Percentiles rank a stretch among this genome's conserved stretches.
Evolutionary conservation across 1,140 invertebrate genomes (phyloP).

Genomic region (Meloidogyne chitwoodi): DNA sequence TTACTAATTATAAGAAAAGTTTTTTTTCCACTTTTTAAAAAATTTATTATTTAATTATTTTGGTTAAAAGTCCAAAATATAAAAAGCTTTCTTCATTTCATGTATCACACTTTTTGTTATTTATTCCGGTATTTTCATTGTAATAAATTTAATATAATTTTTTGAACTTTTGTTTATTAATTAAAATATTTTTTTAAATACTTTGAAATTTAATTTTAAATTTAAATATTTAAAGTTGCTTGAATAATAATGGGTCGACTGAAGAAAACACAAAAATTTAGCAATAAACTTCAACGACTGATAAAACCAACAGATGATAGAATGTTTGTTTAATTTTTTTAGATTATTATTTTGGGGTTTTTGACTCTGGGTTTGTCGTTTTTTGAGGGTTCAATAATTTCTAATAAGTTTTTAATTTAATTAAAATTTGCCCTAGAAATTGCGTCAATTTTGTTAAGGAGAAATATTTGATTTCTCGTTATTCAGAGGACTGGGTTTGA

Average conservation of each 20-base stretch:
- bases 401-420: too few species aligned
- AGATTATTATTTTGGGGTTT: neutral
- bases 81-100: neutral
- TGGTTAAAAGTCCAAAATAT: too few species aligned
- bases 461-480: too few species aligned
- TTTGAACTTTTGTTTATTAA: neutral
- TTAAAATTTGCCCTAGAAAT: too few species aligned
- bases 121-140: neutral
- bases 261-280: constrained; percentile 48
- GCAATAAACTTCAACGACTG: constrained; percentile 47
- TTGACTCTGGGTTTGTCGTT: too few species aligned
- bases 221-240: neutral
- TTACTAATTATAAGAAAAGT: neutral
- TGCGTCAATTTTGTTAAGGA: too few species aligned
- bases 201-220: neutral
- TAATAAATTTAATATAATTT: neutral
- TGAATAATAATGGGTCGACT: constrained; percentile 19
- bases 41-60: too few species aligned
- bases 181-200: neutral
- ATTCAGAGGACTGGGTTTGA: too few species aligned
- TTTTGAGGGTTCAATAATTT: too few species aligned
- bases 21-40: neutral
- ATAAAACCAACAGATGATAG: constrained; percentile 55
- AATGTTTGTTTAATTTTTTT: constrained; percentile 44
- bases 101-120: neutral